These are phyloP conservation scores for Scolanthus callimorphus DNA, from an alignment of 92 coral and sea anemone species.

Conservation along the genomic window DNA sequence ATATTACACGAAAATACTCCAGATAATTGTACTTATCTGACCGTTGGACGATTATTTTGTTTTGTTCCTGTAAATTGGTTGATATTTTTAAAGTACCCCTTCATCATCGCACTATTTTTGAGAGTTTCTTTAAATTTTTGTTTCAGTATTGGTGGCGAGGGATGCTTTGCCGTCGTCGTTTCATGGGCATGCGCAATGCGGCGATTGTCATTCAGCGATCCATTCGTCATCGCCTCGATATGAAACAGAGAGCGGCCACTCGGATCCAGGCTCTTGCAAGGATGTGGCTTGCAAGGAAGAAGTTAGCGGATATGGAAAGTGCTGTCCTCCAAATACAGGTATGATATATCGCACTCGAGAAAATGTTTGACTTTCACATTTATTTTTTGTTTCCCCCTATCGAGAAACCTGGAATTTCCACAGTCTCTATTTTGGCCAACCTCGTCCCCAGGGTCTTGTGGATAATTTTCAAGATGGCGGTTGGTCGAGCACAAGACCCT, in stretches of 20 bases:
- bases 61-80: too few species aligned
- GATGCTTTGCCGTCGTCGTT: conserved; percentile 53
- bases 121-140: neutral
- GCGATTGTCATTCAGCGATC: conserved; percentile 59
- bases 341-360: conserved; percentile 3
- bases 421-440: too few species aligned
- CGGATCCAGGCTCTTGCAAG: conserved; percentile 83
- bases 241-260: conserved; percentile 61
- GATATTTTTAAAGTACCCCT: too few species aligned
- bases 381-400: neutral
- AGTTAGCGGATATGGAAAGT: conserved; percentile 32
- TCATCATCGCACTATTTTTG: too few species aligned
- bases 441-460: too few species aligned
- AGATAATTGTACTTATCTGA: too few species aligned
- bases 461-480: too few species aligned
- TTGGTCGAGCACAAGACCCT: too few species aligned
- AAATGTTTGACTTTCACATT: too few species aligned
- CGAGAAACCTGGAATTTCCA: too few species aligned
- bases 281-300: conserved; percentile 57
- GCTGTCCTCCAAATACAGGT: conserved; percentile 88
- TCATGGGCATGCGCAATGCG: conserved; percentile 53
- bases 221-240: conserved; percentile 39
- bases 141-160: conserved; percentile 92
- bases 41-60: too few species aligned
- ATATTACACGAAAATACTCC: too few species aligned